Evolutionary conservation across 2,888 invertebrate species (phyloP), one percentile per base, ranked within the genome.

Genomic region (Leptinotarsa tumamoca): DNA sequence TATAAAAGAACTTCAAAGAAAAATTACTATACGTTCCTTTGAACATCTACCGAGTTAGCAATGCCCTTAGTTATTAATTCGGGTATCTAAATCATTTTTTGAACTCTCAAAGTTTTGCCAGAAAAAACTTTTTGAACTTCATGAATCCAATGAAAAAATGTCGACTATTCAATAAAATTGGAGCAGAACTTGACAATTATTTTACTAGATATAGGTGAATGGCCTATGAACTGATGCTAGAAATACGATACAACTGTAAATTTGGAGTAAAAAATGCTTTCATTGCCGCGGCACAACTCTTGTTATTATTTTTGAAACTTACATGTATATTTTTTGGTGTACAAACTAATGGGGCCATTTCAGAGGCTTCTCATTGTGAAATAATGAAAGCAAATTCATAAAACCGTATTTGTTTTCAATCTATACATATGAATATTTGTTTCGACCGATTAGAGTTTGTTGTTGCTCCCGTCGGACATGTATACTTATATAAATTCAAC

Each of bases 401-500:
- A 54, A 7, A 54, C 17, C 54, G 54, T 17, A n/a, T 54, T 54
- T 54, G 33, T 67, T 67, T 18, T 18, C 50, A 50, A 23, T n/a
- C 2, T 52, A 67, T 3, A 17, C 27, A 27, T 33, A 33, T 13
- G 52, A n/a, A n/a, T 18, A 68, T 23, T 68, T 50, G 27, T 52
- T 68, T 51, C 52, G 4, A 54, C 23, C 68, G 68, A n/a, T 21
- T 52, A 27, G 13, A 27, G 5, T 14, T 4, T 51, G 33, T 68
- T 69, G 21, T 51, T 17, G 54, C 33, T 56, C 14, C 73, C 74
- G 77, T 71, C 79, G 80, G 73, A 69, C 76, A 76, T 68, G 58
- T 56, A 72, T 23, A 71, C 18, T 21, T 67, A 72, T 52, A 56
- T 71, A 77, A 73, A 77, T 78, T 81, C 79, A 79, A 78, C 71